phyloP scores from a whole-genome alignment of 2,113 vertebrate species.

The Paradoxurus hermaphroditus region DNA sequence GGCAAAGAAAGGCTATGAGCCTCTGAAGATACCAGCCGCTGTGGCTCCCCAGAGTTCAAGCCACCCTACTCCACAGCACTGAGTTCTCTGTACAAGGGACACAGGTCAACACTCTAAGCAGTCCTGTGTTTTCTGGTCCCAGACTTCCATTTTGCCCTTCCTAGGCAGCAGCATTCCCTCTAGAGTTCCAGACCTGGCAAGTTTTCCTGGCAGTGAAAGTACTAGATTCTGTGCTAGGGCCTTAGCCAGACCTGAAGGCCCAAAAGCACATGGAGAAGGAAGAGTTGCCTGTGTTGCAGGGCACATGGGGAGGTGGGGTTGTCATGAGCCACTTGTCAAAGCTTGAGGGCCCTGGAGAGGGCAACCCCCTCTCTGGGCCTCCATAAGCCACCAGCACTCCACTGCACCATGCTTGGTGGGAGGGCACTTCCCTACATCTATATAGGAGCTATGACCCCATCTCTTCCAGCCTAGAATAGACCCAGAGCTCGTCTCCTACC shows the following conservation, averaged over 20 bases:
- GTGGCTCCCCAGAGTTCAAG: neutral
- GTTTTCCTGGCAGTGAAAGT: neutral
- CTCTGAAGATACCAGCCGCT: neutral
- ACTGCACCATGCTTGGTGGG: neutral
- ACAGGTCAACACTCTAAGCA: neutral
- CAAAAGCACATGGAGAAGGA: neutral
- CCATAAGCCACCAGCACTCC: neutral
- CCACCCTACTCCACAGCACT: neutral
- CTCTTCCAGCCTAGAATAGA: neutral
- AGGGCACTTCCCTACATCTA: neutral
- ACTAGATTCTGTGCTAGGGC: neutral
- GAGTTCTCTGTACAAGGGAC: neutral
- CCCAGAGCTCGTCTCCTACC: neutral
- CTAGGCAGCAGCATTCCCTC: neutral
- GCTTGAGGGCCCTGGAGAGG: neutral
- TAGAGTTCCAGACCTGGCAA: neutral
- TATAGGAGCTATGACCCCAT: neutral
- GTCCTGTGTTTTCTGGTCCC: neutral
- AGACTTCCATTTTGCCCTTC: neutral
- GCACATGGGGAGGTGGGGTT: neutral
- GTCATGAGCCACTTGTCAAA: neutral
- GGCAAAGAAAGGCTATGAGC: conserved; percentile 4
- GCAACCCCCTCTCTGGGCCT: neutral
- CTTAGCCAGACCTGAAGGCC: neutral
- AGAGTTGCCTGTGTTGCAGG: neutral